Conservation (phyloP, 1,140 invertebrate genomes). For the Drosophila ironensis region DNA sequence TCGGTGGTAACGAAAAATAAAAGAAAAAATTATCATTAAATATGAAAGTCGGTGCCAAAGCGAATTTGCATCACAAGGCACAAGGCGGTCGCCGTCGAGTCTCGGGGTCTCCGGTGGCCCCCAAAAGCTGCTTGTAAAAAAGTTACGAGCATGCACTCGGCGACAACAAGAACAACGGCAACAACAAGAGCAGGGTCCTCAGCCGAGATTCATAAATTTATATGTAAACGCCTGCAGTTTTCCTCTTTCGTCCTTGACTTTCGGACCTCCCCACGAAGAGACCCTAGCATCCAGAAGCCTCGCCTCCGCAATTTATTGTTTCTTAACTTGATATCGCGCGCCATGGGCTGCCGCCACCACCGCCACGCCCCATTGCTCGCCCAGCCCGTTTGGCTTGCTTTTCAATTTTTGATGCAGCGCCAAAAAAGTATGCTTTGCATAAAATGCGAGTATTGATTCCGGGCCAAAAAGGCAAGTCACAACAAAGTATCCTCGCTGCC, state of each 20-base stretch:
- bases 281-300: neutral
- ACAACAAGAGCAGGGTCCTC: conserved; percentile 15
- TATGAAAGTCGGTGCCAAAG: conserved; percentile 77
- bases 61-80: conserved; percentile 78
- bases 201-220: conserved; percentile 67
- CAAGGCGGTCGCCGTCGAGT: conserved; percentile 70
- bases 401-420: conserved; percentile 66
- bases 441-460: conserved; percentile 66
- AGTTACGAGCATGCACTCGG: conserved; percentile 60
- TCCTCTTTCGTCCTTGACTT: conserved; percentile 37
- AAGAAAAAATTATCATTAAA: conserved; percentile 76
- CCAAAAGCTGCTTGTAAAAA: conserved; percentile 53
- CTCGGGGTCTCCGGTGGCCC: conserved; percentile 47
- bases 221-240: conserved; percentile 62
- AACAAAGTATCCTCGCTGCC: conserved; percentile 15
- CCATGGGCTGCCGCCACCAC: conserved; percentile 23
- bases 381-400: conserved; percentile 3
- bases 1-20: conserved; percentile 2
- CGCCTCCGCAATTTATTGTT: conserved; percentile 67
- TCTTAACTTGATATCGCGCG: conserved; percentile 68
- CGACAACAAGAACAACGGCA: conserved; percentile 16
- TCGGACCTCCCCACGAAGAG: neutral
- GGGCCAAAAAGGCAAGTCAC: conserved; percentile 40
- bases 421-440: conserved; percentile 67
- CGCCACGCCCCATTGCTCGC: conserved; percentile 50